Conservation (phyloP, 1,140 invertebrate species). For the Oryctes rhinoceros region DNA sequence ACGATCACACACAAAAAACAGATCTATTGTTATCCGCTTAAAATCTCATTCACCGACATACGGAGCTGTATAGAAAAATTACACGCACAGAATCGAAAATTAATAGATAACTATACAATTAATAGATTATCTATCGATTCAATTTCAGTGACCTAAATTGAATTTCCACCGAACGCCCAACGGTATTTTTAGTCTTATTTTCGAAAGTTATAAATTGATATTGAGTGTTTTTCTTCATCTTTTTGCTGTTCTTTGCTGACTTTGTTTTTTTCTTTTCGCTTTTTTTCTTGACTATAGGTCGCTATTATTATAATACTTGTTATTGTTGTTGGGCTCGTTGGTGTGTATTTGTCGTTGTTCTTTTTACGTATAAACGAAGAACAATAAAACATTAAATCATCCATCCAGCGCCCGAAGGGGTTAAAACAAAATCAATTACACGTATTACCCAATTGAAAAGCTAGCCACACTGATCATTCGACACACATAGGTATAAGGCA, state of each 20-base stretch:
- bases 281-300: background rate
- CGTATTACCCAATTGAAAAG: constrained; percentile 41
- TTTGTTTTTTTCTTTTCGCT: background rate
- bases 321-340: constrained; percentile 16
- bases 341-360: constrained; percentile 22
- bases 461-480: constrained; percentile 17
- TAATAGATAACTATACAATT: constrained; percentile 3
- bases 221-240: background rate
- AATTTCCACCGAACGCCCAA: background rate
- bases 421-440: constrained; percentile 42
- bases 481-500: background rate
- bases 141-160: constrained; percentile 31
- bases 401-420: constrained; percentile 35
- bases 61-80: constrained; percentile 6
- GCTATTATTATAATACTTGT: constrained; percentile 4
- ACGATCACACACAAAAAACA: background rate
- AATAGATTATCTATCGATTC: constrained; percentile 24
- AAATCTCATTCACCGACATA: background rate
- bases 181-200: background rate
- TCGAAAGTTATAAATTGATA: constrained; percentile 1
- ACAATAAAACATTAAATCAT: constrained; percentile 42
- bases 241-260: background rate
- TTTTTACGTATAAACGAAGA: background rate
- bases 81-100: constrained; percentile 22
- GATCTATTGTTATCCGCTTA: constrained; percentile 25